phyloP scores from a whole-genome alignment of 1,140 invertebrate genomes.

The Ostrea denselamellosa region DNA sequence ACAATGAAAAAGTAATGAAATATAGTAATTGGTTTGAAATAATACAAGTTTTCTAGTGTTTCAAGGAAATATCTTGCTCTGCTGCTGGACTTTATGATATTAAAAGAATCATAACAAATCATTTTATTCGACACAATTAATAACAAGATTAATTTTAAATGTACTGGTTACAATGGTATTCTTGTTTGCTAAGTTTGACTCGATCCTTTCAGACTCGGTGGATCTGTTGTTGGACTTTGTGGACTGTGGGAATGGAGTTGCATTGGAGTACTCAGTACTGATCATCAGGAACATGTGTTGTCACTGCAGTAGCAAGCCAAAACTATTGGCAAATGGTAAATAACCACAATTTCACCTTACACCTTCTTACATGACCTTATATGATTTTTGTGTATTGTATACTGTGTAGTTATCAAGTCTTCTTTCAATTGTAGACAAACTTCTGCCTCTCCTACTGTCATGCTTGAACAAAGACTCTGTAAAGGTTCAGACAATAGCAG shows the following conservation, averaged over 20 bases:
- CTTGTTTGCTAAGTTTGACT: too few relatives aligned
- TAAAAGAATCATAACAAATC: too few relatives aligned
- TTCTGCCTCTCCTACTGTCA: conserved; percentile 69
- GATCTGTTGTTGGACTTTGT: conserved; percentile 74
- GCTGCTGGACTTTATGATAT: too few relatives aligned
- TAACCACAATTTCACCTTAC: neutral
- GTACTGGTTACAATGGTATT: too few relatives aligned
- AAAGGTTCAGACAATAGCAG: conserved; percentile 63
- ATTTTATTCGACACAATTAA: too few relatives aligned
- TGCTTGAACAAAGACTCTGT: conserved; percentile 62
- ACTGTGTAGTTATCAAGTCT: neutral
- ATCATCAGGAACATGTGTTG: conserved; percentile 77
- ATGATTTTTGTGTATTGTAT: neutral
- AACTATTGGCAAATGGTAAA: conserved; percentile 75
- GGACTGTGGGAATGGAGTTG: conserved; percentile 59
- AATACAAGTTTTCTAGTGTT: too few relatives aligned
- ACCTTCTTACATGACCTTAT: neutral
- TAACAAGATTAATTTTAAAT: too few relatives aligned
- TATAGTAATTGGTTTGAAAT: too few relatives aligned
- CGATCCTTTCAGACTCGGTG: conserved; percentile 66
- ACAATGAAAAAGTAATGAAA: too few relatives aligned
- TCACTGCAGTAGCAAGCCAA: conserved; percentile 76
- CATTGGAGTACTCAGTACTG: conserved; percentile 67
- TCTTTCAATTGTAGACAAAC: conserved; percentile 66
- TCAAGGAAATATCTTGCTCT: too few relatives aligned